Percentiles rank a stretch among this genome's conserved stretches.
Evolutionary conservation across 2,888 invertebrate genomes (phyloP).

Genomic region (Drosophila nr. perissopoda): DNA sequence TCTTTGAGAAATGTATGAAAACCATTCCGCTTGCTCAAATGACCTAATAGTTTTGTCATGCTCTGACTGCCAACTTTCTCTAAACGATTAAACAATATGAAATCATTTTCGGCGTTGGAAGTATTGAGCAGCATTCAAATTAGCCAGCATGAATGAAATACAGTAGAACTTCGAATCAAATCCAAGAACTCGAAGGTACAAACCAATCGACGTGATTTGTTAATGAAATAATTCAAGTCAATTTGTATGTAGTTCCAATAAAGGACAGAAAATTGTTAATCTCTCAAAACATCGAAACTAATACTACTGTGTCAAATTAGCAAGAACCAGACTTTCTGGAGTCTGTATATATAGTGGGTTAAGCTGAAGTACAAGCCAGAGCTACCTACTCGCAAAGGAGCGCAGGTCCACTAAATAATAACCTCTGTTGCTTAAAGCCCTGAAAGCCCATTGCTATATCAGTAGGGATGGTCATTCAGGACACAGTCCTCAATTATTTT

Average conservation of each 20-base stretch:
- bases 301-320: slow-evolving; percentile 93
- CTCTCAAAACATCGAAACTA: slow-evolving; percentile 88
- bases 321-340: slow-evolving; percentile 88
- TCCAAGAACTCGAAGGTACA: background rate
- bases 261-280: background rate
- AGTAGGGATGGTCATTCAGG: background rate
- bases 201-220: slow-evolving; percentile 34
- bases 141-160: slow-evolving; percentile 63
- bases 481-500: slow-evolving; percentile 15
- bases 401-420: slow-evolving; percentile 6
- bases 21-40: slow-evolving; percentile 85
- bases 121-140: slow-evolving; percentile 70
- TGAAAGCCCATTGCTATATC: slow-evolving; percentile 5
- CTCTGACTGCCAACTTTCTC: slow-evolving; percentile 97
- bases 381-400: slow-evolving; percentile 5
- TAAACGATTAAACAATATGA: slow-evolving; percentile 94
- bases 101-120: slow-evolving; percentile 86
- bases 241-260: background rate
- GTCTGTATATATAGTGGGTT: slow-evolving; percentile 21
- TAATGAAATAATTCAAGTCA: slow-evolving; percentile 35
- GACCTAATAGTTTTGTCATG: slow-evolving; percentile 91
- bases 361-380: no score
- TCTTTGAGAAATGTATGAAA: slow-evolving; percentile 88
- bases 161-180: slow-evolving; percentile 16
- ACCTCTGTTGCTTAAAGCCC: background rate